Evolutionary conservation across 2,888 invertebrate species (phyloP).

Genomic region (Xanthia icteritia): DNA sequence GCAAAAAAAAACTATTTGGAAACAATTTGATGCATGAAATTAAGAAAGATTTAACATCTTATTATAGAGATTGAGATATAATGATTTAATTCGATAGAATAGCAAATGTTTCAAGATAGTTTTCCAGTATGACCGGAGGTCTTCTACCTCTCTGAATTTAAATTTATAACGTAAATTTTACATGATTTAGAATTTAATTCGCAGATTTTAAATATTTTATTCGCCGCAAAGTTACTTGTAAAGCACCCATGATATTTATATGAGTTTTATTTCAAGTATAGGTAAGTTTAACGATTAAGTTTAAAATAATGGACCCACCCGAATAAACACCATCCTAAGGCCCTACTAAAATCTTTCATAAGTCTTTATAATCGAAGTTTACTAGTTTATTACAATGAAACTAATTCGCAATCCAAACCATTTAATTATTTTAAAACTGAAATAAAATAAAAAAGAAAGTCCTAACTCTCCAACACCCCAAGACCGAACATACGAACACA

Average conservation of each 20-base stretch:
- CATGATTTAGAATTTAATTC: slow-evolving; percentile 41
- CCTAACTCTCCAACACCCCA: not conserved
- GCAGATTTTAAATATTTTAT: slow-evolving; percentile 31
- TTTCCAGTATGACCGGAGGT: slow-evolving; percentile 16
- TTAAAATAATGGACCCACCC: not conserved
- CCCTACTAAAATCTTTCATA: not conserved
- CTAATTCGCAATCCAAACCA: not conserved
- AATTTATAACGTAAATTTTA: slow-evolving; percentile 34
- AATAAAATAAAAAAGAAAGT: not conserved
- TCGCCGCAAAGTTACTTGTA: slow-evolving; percentile 32
- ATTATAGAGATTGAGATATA: not conserved
- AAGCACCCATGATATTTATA: slow-evolving; percentile 36
- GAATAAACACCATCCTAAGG: not conserved
- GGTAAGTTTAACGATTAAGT: not conserved
- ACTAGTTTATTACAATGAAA: not conserved
- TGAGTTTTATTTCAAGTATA: too few relatives aligned
- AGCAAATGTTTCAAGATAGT: slow-evolving; percentile 45
- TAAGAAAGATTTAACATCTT: not conserved
- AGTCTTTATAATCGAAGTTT: not conserved
- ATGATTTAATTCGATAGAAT: slow-evolving; percentile 4
- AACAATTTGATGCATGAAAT: not conserved
- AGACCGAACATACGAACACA: not conserved
- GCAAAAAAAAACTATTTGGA: slow-evolving; percentile 1
- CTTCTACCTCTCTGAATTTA: slow-evolving; percentile 34
- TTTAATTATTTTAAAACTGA: not conserved